Evolutionary conservation across 2,888 invertebrate genomes (phyloP).

Genomic region (Sphinx pinastri): DNA sequence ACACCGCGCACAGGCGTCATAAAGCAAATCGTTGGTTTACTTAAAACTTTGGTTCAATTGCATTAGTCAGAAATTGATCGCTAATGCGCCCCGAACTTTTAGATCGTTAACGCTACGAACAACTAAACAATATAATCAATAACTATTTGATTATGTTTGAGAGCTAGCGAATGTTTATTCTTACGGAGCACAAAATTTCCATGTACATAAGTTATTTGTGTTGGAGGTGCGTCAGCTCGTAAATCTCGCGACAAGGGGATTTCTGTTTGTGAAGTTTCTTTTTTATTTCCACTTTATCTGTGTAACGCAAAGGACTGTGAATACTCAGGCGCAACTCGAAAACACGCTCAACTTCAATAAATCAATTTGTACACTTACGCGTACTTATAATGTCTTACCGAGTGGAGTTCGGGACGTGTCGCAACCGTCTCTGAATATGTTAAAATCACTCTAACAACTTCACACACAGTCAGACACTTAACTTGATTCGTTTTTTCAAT

Average conservation of each 20-base stretch:
- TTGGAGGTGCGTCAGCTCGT: slow-evolving; percentile 79
- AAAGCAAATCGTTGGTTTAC: slow-evolving; percentile 79
- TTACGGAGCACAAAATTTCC: slow-evolving; percentile 76
- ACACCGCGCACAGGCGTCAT: slow-evolving; percentile 70
- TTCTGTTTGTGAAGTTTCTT: slow-evolving; percentile 82
- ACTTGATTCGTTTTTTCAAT: slow-evolving; percentile 18
- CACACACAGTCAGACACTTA: slow-evolving; percentile 14
- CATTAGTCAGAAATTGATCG: slow-evolving; percentile 75
- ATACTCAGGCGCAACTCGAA: slow-evolving; percentile 79
- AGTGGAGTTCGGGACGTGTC: slow-evolving; percentile 67
- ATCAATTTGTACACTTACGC: slow-evolving; percentile 82
- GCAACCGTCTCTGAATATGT: slow-evolving; percentile 64
- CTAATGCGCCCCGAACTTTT: slow-evolving; percentile 72
- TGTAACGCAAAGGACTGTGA: slow-evolving; percentile 76
- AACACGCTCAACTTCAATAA: slow-evolving; percentile 82
- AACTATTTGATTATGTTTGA: slow-evolving; percentile 32
- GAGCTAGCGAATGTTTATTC: slow-evolving; percentile 52
- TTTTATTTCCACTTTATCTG: slow-evolving; percentile 82
- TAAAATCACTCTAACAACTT: slow-evolving; percentile 57
- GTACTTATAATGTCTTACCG: slow-evolving; percentile 73
- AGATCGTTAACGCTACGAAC: slow-evolving; percentile 27
- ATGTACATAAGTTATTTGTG: slow-evolving; percentile 75
- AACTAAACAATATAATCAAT: slow-evolving; percentile 29
- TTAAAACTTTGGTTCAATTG: slow-evolving; percentile 75
- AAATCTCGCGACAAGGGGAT: slow-evolving; percentile 82